A percentile compares a stretch with the other conserved stretches of the same genome.
Evolutionary conservation across 2,797 vertebrate genomes (phyloP).

Genomic region (Eidolon dupreanum): DNA sequence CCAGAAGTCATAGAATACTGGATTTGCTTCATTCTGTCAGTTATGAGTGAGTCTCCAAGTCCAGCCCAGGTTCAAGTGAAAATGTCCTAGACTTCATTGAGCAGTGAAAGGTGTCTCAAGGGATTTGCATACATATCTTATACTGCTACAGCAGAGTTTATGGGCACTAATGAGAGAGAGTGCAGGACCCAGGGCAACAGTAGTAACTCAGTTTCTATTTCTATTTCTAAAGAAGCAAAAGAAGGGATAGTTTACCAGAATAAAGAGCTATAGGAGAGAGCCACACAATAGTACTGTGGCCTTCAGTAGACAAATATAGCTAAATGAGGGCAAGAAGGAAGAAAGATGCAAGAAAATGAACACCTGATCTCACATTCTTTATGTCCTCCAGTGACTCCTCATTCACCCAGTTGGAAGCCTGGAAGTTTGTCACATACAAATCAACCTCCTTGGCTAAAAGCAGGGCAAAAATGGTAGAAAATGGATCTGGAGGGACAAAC

Average conservation of each 20-base stretch:
- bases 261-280: not conserved
- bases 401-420: not conserved
- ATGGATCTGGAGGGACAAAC: not conserved
- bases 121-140: not conserved
- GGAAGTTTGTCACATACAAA: not conserved
- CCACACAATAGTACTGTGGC: not conserved
- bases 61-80: not conserved
- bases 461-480: not conserved
- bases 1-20: not conserved
- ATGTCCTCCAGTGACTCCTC: not conserved
- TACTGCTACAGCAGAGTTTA: not conserved
- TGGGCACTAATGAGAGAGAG: not conserved
- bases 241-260: not conserved
- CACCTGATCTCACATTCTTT: not conserved
- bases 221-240: not conserved
- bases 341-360: not conserved
- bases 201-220: not conserved
- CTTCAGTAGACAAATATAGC: not conserved
- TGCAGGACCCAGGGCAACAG: not conserved
- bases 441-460: not conserved
- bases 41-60: not conserved
- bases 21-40: not conserved
- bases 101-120: not conserved
- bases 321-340: not conserved
- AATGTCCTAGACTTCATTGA: not conserved